phyloP scores from a whole-genome alignment of 2,888 invertebrate species.

The Sussaba pulchella region DNA sequence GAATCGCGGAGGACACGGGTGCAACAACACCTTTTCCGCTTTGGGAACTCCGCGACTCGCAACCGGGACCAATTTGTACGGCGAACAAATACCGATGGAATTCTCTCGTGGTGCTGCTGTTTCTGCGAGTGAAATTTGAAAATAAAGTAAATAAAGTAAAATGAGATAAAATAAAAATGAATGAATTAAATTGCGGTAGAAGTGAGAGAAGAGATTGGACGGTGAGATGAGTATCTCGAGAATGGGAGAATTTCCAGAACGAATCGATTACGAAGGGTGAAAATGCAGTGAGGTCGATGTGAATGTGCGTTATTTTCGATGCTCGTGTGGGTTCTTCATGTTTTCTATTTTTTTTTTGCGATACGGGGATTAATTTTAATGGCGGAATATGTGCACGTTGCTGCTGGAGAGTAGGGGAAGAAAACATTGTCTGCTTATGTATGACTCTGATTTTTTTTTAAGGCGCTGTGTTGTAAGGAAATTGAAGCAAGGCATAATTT shows the following conservation, averaged over 20 bases:
- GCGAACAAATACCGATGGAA: constrained; percentile 71
- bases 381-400: too few species aligned
- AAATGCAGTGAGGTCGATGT: too few species aligned
- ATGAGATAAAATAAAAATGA: constrained; percentile 17
- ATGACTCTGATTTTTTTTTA: too few species aligned
- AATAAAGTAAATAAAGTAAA: background rate
- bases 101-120: constrained; percentile 17
- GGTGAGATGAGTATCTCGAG: background rate
- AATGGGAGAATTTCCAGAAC: background rate
- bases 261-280: background rate
- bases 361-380: too few species aligned
- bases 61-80: constrained; percentile 80
- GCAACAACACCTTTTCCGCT: constrained; percentile 81
- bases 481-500: too few species aligned
- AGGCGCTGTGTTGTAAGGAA: too few species aligned
- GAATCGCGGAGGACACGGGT: constrained; percentile 70
- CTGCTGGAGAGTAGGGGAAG: too few species aligned
- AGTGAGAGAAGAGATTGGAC: constrained; percentile 8
- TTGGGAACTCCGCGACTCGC: constrained; percentile 76
- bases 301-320: too few species aligned
- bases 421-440: too few species aligned
- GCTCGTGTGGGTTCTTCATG: too few species aligned
- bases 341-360: too few species aligned
- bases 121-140: constrained; percentile 15
- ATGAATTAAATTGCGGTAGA: background rate